phyloP scores from a whole-genome alignment of 2,797 vertebrate species.

The Erethizon dorsatum region DNA sequence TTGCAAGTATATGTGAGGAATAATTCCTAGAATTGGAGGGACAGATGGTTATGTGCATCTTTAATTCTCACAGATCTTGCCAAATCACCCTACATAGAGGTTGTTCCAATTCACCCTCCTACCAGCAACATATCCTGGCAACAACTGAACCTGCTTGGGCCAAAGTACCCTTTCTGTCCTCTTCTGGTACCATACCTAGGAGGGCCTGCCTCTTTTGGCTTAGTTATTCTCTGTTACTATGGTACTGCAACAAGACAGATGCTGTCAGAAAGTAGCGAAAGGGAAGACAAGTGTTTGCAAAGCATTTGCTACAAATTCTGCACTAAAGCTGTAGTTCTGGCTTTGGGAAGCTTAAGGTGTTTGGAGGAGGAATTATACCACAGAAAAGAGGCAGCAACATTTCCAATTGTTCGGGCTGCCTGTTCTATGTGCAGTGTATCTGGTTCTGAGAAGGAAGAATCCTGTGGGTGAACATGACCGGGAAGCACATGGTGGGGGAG shows the following conservation, averaged over 20 bases:
- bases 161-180: slow-evolving; percentile 57
- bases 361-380: neutral
- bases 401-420: neutral
- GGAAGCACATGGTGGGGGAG: neutral
- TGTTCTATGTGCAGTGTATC: neutral
- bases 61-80: slow-evolving; percentile 50
- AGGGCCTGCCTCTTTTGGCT: slow-evolving; percentile 51
- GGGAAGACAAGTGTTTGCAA: neutral
- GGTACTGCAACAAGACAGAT: neutral
- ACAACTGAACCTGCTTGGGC: slow-evolving; percentile 29
- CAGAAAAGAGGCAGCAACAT: neutral
- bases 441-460: neutral
- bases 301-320: neutral
- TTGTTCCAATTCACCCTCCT: slow-evolving; percentile 43
- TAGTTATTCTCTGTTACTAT: neutral
- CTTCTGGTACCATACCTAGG: neutral
- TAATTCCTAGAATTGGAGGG: slow-evolving; percentile 69
- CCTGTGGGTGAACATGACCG: neutral
- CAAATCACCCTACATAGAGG: slow-evolving; percentile 40
- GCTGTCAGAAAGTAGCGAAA: neutral
- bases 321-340: neutral
- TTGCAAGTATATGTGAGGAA: slow-evolving; percentile 58
- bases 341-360: neutral
- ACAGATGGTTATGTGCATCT: slow-evolving; percentile 73
- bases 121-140: slow-evolving; percentile 68